A percentile compares a stretch with the other conserved stretches of the same genome.
These are phyloP conservation scores for Drosophila nigrodunni DNA, from an alignment of 1,140 invertebrate genomes.

Conservation along the genomic window DNA sequence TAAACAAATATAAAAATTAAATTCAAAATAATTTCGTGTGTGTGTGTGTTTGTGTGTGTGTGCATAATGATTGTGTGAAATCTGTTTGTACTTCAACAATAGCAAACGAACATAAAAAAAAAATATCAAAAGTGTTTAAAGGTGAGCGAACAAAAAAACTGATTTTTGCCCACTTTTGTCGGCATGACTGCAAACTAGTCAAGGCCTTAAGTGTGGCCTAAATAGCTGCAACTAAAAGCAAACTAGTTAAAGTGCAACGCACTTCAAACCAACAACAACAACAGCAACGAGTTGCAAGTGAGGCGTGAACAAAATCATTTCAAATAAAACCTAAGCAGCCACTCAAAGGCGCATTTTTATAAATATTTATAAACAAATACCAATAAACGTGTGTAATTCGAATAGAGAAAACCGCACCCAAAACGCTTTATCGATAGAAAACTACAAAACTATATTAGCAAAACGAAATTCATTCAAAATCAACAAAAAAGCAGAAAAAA, in stretches of 20 bases:
- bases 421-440: neutral
- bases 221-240: slow-evolving; percentile 17
- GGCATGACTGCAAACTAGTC: slow-evolving; percentile 6
- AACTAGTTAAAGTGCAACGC: slow-evolving; percentile 49
- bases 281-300: slow-evolving; percentile 25
- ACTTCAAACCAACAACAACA: slow-evolving; percentile 8
- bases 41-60: slow-evolving; percentile 23
- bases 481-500: slow-evolving; percentile 3
- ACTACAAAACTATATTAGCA: neutral
- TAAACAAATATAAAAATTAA: slow-evolving; percentile 8
- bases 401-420: neutral
- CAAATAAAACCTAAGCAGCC: slow-evolving; percentile 1
- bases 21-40: neutral
- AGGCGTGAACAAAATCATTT: slow-evolving; percentile 27
- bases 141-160: slow-evolving; percentile 41
- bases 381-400: neutral
- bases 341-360: neutral
- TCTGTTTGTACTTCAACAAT: slow-evolving; percentile 36
- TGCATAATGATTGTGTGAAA: slow-evolving; percentile 15
- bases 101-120: slow-evolving; percentile 47
- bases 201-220: slow-evolving; percentile 27
- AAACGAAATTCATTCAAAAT: slow-evolving; percentile 8
- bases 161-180: neutral
- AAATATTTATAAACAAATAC: slow-evolving; percentile 13
- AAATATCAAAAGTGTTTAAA: slow-evolving; percentile 32